These are phyloP conservation scores for Ceramica pisi DNA, from an alignment of 2,888 invertebrate species.

Conservation along the genomic window DNA sequence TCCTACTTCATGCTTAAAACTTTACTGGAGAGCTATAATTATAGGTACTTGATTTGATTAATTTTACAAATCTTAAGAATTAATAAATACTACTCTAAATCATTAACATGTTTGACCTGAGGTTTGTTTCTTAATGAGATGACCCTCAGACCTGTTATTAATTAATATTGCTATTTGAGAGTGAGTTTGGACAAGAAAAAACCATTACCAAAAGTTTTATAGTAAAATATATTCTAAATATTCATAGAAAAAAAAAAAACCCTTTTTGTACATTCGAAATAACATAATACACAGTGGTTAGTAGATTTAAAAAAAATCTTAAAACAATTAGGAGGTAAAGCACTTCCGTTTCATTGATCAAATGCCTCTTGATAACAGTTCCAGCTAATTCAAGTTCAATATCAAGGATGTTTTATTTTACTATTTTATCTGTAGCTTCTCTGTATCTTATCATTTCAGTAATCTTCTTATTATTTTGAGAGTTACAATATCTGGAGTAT, in stretches of 20 bases:
- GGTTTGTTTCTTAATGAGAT: background rate
- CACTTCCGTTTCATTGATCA: background rate
- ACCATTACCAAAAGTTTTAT: too few relatives aligned
- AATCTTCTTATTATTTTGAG: slow-evolving; percentile 16
- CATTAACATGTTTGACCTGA: background rate
- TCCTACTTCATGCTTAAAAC: too few relatives aligned
- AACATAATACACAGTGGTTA: too few relatives aligned
- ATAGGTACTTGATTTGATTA: background rate
- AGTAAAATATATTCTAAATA: too few relatives aligned
- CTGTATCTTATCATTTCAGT: slow-evolving; percentile 14
- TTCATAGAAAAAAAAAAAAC: too few relatives aligned
- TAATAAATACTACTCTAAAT: background rate
- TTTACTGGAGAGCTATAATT: background rate
- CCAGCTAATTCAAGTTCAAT: slow-evolving; percentile 31
- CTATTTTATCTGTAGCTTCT: background rate
- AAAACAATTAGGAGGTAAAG: background rate
- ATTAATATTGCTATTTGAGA: too few relatives aligned
- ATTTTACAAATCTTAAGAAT: background rate
- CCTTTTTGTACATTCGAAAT: too few relatives aligned
- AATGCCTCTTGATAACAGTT: background rate
- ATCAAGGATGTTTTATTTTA: slow-evolving; percentile 28
- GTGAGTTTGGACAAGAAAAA: too few relatives aligned
- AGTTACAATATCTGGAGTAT: background rate
- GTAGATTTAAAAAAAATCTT: too few relatives aligned
- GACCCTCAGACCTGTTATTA: background rate